phyloP scores from a whole-genome alignment of 2,888 invertebrate genomes.

The Drosophila pegasa region DNA sequence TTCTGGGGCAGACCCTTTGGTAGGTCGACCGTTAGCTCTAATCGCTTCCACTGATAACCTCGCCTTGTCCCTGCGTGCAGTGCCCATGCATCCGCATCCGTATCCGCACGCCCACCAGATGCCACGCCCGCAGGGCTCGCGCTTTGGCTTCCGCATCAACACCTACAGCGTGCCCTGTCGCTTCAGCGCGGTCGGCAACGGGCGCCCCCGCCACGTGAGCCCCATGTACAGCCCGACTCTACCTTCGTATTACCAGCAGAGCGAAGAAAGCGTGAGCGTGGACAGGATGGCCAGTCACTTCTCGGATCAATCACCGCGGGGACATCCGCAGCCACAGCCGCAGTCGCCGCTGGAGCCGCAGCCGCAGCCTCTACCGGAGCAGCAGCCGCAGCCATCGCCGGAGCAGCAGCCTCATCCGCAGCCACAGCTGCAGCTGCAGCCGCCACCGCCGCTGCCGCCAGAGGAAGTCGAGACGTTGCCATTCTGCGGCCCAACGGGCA shows the following conservation, averaged over 20 bases:
- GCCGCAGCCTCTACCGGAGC: background rate
- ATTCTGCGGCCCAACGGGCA: too few relatives aligned
- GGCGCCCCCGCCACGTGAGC: conserved; percentile 11
- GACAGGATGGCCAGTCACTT: background rate
- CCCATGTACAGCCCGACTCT: background rate
- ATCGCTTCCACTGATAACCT: background rate
- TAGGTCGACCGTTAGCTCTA: conserved; percentile 1
- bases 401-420: background rate
- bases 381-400: background rate
- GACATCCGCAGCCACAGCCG: background rate
- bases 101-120: conserved; percentile 24
- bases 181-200: conserved; percentile 22
- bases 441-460: background rate
- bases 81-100: conserved; percentile 37
- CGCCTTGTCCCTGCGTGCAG: conserved; percentile 9
- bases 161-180: conserved; percentile 34
- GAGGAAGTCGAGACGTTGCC: background rate
- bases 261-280: conserved; percentile 9
- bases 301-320: background rate
- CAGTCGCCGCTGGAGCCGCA: background rate
- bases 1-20: conserved; percentile 46
- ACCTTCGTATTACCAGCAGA: background rate
- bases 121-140: conserved; percentile 16
- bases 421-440: background rate
- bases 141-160: conserved; percentile 32